These are phyloP conservation scores for Sebastes hubbsi DNA, from an alignment of 2,797 vertebrate genomes.

Conservation along the genomic window DNA sequence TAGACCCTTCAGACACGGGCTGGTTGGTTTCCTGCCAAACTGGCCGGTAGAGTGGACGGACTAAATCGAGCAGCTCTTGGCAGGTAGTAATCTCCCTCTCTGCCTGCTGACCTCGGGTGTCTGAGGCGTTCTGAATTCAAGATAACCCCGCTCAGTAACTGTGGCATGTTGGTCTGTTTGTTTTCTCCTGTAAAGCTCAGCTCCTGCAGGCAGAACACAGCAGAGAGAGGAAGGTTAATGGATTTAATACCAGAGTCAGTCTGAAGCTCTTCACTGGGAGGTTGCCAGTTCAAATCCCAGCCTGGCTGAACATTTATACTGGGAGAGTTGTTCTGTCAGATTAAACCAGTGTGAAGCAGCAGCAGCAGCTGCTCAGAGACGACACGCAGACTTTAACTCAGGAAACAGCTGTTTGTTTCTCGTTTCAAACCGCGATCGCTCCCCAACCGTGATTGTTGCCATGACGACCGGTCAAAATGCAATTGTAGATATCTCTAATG, in stretches of 20 bases:
- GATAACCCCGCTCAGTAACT: background rate
- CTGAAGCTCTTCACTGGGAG: background rate
- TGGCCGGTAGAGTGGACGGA: background rate
- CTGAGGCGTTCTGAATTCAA: constrained; percentile 11
- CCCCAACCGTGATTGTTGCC: background rate
- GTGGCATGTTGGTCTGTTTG: background rate
- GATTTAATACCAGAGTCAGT: background rate
- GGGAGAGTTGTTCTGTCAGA: background rate
- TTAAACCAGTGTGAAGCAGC: background rate
- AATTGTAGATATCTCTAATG: too few species aligned
- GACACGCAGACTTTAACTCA: background rate
- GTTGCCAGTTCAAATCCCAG: background rate
- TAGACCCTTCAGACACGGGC: background rate
- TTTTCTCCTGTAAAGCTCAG: background rate
- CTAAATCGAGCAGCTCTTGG: constrained; percentile 3
- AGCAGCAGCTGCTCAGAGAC: background rate
- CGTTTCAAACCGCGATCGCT: background rate
- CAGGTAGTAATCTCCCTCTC: constrained; percentile 17
- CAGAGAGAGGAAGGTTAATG: constrained; percentile 23
- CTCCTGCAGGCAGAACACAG: background rate
- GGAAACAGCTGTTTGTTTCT: background rate
- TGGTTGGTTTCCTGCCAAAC: constrained; percentile 21
- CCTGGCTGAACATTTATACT: background rate
- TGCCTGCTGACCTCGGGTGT: constrained; percentile 1
- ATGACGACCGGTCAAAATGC: background rate